Evolutionary conservation across 2,888 invertebrate genomes (phyloP).

Genomic region (Piscicola geometra): DNA sequence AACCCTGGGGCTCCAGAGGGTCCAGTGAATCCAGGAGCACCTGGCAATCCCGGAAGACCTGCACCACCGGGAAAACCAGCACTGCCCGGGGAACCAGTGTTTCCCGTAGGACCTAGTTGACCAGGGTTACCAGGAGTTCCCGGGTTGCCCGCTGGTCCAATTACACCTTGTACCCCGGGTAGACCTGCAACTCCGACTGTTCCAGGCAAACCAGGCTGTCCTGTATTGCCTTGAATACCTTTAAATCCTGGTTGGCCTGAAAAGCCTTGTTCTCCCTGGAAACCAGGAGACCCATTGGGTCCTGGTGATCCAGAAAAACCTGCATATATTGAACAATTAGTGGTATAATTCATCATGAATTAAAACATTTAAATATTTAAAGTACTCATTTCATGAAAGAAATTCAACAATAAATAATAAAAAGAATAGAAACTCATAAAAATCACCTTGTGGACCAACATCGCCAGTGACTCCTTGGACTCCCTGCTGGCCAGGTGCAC

Average conservation of each 20-base stretch:
- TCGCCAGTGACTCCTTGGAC: slow-evolving; percentile 33
- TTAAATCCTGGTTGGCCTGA: neutral
- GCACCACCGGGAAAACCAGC: slow-evolving; percentile 27
- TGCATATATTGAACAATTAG: too few species aligned
- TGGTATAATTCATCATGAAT: too few species aligned
- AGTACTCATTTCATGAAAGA: too few species aligned
- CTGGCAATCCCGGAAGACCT: slow-evolving; percentile 39
- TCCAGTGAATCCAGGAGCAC: slow-evolving; percentile 36
- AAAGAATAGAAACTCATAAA: too few species aligned
- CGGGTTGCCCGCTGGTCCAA: slow-evolving; percentile 17
- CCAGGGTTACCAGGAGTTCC: slow-evolving; percentile 36
- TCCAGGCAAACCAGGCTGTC: slow-evolving; percentile 17
- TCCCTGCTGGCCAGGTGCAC: slow-evolving; percentile 34
- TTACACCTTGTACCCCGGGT: slow-evolving; percentile 35
- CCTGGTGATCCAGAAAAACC: slow-evolving; percentile 28
- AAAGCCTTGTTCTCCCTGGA: neutral
- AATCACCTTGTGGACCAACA: slow-evolving; percentile 6
- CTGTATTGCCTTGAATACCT: slow-evolving; percentile 20
- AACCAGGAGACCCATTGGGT: slow-evolving; percentile 3
- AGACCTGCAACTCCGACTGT: slow-evolving; percentile 35
- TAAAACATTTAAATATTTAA: too few species aligned
- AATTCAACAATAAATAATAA: too few species aligned
- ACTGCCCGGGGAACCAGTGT: slow-evolving; percentile 28
- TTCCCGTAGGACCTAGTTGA: slow-evolving; percentile 30
- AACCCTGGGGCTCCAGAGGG: slow-evolving; percentile 27